Conservation (phyloP, 1,140 invertebrate species). For the Diprion similis region DNA sequence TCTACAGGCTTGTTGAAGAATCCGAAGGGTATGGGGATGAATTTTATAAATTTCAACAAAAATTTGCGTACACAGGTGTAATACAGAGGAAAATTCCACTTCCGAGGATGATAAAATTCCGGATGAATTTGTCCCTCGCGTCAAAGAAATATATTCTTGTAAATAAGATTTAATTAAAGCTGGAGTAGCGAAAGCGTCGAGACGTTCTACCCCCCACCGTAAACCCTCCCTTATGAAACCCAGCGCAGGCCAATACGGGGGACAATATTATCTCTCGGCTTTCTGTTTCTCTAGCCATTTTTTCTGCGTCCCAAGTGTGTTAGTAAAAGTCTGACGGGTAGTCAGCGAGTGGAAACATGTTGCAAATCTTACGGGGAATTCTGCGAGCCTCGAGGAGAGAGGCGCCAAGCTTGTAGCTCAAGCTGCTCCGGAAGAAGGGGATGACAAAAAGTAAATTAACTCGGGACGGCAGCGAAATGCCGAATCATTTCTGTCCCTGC, state of each 20-base stretch:
- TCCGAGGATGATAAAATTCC: no score
- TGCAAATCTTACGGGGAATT: no score
- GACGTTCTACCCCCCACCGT: background rate
- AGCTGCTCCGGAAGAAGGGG: background rate
- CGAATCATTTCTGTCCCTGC: background rate
- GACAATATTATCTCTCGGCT: background rate
- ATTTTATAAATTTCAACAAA: no score
- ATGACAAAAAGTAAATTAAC: constrained; percentile 5
- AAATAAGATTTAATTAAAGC: constrained; percentile 6
- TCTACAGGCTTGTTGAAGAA: no score
- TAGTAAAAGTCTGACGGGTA: background rate
- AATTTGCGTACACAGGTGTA: no score
- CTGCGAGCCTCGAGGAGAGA: background rate
- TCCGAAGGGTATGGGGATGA: no score
- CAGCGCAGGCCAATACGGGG: background rate
- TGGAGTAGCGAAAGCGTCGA: background rate
- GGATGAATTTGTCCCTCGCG: no score
- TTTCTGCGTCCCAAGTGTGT: background rate
- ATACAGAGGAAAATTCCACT: no score
- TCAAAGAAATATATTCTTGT: background rate
- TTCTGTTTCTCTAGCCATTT: background rate
- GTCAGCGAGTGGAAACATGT: no score
- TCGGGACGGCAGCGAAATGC: background rate
- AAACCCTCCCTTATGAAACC: background rate
- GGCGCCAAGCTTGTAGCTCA: background rate